These are phyloP conservation scores for Ormyrus rosae DNA, from an alignment of 2,888 invertebrate species.

Conservation along the genomic window DNA sequence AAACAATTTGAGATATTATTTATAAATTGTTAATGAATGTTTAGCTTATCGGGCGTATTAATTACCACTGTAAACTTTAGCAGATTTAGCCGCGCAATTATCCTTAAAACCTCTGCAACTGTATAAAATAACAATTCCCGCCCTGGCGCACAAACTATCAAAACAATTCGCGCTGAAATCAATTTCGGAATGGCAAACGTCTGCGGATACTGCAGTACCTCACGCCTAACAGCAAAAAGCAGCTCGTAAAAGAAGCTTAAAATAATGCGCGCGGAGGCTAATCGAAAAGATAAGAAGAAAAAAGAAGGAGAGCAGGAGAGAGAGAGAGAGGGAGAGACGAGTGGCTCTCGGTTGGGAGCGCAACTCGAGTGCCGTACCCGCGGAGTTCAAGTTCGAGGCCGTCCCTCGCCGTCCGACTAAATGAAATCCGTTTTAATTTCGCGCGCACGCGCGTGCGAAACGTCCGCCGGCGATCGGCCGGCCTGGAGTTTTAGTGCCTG, in stretches of 20 bases:
- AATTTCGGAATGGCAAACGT: too few species aligned
- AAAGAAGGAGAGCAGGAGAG: background rate
- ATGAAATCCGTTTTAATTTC: slow-evolving; percentile 57
- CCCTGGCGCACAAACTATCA: too few species aligned
- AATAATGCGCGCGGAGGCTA: background rate
- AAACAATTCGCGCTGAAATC: too few species aligned
- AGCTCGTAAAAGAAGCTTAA: background rate
- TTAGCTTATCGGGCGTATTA: too few species aligned
- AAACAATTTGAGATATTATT: too few species aligned
- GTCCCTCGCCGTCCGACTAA: slow-evolving; percentile 35
- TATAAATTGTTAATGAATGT: too few species aligned
- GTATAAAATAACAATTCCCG: too few species aligned
- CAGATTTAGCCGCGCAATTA: too few species aligned
- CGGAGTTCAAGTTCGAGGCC: slow-evolving; percentile 57
- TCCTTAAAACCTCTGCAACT: too few species aligned
- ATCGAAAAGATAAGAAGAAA: background rate
- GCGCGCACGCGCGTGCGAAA: slow-evolving; percentile 43
- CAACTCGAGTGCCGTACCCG: slow-evolving; percentile 41
- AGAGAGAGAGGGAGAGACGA: background rate
- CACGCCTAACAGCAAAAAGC: too few species aligned
- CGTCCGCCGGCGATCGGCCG: slow-evolving; percentile 9
- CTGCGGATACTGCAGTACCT: too few species aligned
- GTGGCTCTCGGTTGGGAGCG: slow-evolving; percentile 19
- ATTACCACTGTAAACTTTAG: too few species aligned
- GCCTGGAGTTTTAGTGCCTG: slow-evolving; percentile 13